Conservation (phyloP, 2,888 invertebrate genomes). For the Petrolisthes manimaculis region DNA sequence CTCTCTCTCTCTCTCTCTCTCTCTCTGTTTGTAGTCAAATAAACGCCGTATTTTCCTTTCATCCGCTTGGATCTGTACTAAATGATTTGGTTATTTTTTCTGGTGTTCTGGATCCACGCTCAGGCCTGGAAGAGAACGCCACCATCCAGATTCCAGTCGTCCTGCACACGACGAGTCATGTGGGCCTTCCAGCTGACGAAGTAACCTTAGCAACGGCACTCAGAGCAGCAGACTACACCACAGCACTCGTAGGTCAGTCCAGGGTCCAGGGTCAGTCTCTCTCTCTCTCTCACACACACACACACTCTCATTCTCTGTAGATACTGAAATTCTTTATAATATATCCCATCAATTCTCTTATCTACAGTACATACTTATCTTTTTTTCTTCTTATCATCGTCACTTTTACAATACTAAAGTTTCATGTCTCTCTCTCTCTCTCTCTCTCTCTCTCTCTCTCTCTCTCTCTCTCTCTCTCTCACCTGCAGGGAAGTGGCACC, state of each 20-base stretch:
- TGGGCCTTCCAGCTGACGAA: conserved; percentile 47
- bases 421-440: neutral
- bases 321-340: neutral
- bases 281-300: neutral
- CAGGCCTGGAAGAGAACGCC: neutral
- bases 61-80: neutral
- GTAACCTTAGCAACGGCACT: conserved; percentile 49
- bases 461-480: neutral
- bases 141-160: conserved; percentile 25
- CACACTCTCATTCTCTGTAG: neutral
- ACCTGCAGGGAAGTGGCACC: conserved; percentile 72
- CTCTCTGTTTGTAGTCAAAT: neutral
- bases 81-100: neutral
- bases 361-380: neutral
- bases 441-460: conserved; percentile 7
- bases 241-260: conserved; percentile 36
- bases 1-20: too few species aligned
- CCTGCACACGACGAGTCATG: conserved; percentile 44
- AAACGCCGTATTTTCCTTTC: neutral
- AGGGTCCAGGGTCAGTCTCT: conserved; percentile 24
- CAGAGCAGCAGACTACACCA: conserved; percentile 43
- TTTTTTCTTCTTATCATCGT: neutral
- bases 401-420: neutral
- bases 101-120: neutral
- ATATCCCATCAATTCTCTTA: neutral